Conservation (phyloP, 1,140 invertebrate species). For the Meloidogyne hapla region DNA sequence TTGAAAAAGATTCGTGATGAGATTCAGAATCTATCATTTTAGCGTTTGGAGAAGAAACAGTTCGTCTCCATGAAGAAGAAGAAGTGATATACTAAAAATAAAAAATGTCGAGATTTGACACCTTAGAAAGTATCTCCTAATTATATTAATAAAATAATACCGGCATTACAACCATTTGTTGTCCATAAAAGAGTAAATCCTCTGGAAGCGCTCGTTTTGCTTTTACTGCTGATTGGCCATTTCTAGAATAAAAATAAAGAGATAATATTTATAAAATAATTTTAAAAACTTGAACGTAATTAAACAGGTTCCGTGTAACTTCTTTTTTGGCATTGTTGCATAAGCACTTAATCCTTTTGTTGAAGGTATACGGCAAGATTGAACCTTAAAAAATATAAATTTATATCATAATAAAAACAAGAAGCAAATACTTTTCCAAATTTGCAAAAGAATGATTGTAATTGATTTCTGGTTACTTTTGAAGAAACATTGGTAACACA, state of each 20-base stretch:
- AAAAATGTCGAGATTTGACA: neutral
- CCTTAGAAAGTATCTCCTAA: neutral
- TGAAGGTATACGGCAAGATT: conserved; percentile 50
- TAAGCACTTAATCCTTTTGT: conserved; percentile 56
- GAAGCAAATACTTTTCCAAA: conserved; percentile 56
- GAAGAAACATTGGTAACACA: conserved; percentile 36
- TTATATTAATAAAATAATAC: conserved; percentile 29
- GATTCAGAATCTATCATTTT: neutral
- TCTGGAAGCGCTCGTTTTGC: conserved; percentile 52
- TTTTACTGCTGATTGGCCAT: conserved; percentile 44
- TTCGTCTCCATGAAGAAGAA: neutral
- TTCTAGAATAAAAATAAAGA: conserved; percentile 34
- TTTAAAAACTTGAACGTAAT: conserved; percentile 63
- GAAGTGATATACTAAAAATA: neutral
- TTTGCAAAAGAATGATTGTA: conserved; percentile 62
- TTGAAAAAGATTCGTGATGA: neutral
- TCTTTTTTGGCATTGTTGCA: conserved; percentile 58
- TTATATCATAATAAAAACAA: conserved; percentile 18
- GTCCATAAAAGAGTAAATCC: conserved; percentile 62
- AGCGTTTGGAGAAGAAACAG: neutral
- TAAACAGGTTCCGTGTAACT: conserved; percentile 43
- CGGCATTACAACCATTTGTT: conserved; percentile 53
- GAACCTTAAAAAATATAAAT: conserved; percentile 42
- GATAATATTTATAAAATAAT: neutral
- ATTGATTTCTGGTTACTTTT: conserved; percentile 53